Evolutionary conservation across 1,140 invertebrate genomes (phyloP).

Genomic region (Lordiphosa mommai): DNA sequence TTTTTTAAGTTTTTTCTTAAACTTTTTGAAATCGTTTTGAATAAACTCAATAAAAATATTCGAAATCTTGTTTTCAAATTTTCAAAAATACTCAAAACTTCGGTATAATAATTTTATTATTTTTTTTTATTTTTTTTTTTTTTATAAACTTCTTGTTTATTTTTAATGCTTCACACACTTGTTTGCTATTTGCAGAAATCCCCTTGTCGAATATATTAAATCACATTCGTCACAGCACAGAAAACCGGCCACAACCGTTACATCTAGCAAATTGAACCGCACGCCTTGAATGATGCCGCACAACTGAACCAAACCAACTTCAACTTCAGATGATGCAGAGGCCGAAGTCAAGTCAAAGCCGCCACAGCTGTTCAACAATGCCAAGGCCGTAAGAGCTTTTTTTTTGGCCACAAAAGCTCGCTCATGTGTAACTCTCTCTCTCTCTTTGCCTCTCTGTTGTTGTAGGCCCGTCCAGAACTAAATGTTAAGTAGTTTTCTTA

Average conservation of each 20-base stretch:
- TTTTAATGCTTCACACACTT: no score
- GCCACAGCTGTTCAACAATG: conserved; percentile 49
- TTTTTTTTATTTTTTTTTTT: no score
- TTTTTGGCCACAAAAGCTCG: conserved; percentile 1
- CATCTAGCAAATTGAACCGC: conserved; percentile 21
- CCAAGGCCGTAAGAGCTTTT: conserved; percentile 48
- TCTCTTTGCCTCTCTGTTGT: background rate
- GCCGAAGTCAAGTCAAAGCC: conserved; percentile 10
- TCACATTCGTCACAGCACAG: conserved; percentile 39
- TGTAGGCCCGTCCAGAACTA: background rate
- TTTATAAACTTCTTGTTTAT: no score
- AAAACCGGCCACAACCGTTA: conserved; percentile 4
- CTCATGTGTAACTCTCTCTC: background rate
- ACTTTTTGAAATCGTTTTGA: no score
- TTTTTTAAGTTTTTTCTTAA: no score
- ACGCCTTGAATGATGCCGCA: conserved; percentile 28
- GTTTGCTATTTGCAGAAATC: no score
- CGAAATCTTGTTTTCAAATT: no score
- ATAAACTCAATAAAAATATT: no score
- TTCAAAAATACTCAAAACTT: no score
- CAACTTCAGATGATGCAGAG: conserved; percentile 1
- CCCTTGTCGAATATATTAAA: background rate
- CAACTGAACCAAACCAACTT: conserved; percentile 43
- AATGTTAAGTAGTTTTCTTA: conserved; percentile 24
- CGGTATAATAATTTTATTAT: no score